Percentiles rank a stretch among this genome's conserved stretches.
phyloP scores from a whole-genome alignment of 1,140 invertebrate genomes.

The Mylabris phalerata region DNA sequence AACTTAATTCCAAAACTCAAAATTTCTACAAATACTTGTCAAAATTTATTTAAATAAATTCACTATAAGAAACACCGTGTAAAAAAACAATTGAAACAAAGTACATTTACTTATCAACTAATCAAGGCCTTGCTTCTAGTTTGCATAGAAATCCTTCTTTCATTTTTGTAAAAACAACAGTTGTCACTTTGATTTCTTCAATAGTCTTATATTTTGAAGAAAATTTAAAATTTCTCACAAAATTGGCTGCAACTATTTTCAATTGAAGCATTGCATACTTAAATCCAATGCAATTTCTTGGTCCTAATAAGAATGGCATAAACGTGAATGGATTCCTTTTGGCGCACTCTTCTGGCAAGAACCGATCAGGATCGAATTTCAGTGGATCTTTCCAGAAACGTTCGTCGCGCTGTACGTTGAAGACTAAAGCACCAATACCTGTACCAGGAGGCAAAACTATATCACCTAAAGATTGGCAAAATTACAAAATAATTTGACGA shows the following conservation, averaged over 20 bases:
- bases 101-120: background rate
- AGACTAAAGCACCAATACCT: background rate
- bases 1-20: no score
- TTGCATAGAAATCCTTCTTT: no score
- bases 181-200: no score
- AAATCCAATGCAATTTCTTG: constrained; percentile 1
- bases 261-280: no score
- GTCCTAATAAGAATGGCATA: background rate
- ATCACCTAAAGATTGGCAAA: background rate
- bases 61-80: no score
- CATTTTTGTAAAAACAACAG: no score
- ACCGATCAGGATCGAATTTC: constrained; percentile 60
- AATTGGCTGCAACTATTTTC: no score
- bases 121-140: background rate
- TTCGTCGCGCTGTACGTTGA: constrained; percentile 43
- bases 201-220: no score
- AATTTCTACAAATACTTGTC: no score
- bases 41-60: no score
- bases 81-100: no score
- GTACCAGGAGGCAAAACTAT: background rate
- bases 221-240: no score
- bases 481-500: background rate
- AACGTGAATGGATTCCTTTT: constrained; percentile 35
- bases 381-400: constrained; percentile 54
- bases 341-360: constrained; percentile 48